Evolutionary conservation across 2,113 vertebrate genomes (phyloP).

Genomic region (Misgurnus mizolepis): DNA sequence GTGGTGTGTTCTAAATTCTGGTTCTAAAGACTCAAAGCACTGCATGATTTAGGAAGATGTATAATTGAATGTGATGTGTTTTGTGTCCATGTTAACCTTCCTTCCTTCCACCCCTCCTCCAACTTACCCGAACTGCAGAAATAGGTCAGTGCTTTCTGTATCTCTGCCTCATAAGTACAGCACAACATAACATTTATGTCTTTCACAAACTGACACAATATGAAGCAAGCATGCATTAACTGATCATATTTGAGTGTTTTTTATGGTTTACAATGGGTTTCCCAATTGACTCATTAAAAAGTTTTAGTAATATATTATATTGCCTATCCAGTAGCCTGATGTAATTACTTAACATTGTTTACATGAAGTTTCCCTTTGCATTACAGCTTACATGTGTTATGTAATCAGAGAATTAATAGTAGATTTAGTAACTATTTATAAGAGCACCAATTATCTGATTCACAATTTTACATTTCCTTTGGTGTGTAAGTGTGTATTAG

Average conservation of each 20-base stretch:
- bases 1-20: not conserved
- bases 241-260: not conserved
- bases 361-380: no score
- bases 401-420: no score
- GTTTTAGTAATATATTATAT: no score
- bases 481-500: no score
- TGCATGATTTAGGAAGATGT: not conserved
- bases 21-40: no score
- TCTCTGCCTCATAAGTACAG: constrained; percentile 24
- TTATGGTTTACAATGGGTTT: constrained; percentile 3
- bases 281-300: not conserved
- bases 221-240: constrained; percentile 7
- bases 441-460: no score
- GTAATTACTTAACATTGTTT: no score
- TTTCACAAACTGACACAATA: constrained; percentile 17
- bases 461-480: no score
- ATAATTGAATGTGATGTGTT: not conserved
- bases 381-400: no score
- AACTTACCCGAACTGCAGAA: constrained; percentile 21
- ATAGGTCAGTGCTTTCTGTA: constrained; percentile 40
- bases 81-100: not conserved
- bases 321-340: no score
- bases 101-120: not conserved
- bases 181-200: not conserved
- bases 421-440: no score